Conservation (phyloP, 1,140 invertebrate species). For the Calosoma granatense region DNA sequence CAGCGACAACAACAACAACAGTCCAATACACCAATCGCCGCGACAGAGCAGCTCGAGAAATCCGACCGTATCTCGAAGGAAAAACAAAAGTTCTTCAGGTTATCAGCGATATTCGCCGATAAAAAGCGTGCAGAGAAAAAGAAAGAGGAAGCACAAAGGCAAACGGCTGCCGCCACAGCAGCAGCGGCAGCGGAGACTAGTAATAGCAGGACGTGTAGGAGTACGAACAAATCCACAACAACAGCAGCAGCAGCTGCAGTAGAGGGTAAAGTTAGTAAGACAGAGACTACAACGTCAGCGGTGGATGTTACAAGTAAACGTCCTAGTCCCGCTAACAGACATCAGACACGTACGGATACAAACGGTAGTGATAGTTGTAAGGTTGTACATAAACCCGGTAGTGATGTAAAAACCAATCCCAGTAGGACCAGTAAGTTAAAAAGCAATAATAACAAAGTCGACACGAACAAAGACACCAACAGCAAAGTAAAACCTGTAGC, state of each 20-base stretch:
- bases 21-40: conserved; percentile 12
- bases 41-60: conserved; percentile 38
- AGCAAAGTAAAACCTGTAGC: not conserved
- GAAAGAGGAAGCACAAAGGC: conserved; percentile 6
- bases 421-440: not conserved
- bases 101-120: conserved; percentile 57
- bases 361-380: not conserved
- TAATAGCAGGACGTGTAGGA: conserved; percentile 21
- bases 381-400: not conserved
- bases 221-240: conserved; percentile 13
- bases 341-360: not conserved
- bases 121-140: conserved; percentile 30
- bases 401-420: not conserved
- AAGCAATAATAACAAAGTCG: not conserved
- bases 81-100: conserved; percentile 76
- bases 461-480: conserved; percentile 1
- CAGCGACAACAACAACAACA: conserved; percentile 17
- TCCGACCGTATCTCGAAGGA: conserved; percentile 71
- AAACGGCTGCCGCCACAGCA: not conserved
- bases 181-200: conserved; percentile 7
- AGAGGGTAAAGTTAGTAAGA: not conserved
- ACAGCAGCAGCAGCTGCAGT: not conserved
- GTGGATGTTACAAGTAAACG: not conserved
- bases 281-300: not conserved
- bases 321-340: too few relatives aligned